These are phyloP conservation scores for Platygyra sinensis DNA, from an alignment of 64 coral and sea anemone genomes.

Conservation along the genomic window DNA sequence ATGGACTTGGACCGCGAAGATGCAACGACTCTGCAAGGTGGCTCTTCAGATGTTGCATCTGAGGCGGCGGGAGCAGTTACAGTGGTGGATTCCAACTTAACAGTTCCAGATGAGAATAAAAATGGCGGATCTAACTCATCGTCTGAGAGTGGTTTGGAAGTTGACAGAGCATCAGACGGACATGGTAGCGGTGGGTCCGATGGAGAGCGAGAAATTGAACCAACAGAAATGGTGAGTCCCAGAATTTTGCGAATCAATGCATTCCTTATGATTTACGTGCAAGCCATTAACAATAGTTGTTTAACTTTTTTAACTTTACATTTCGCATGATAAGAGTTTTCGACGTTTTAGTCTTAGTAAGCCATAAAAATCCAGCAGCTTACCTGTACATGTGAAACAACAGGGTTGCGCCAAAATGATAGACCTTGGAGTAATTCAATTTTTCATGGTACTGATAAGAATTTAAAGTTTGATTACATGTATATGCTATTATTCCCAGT, in stretches of 20 bases:
- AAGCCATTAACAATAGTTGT: not conserved
- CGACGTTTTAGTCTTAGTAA: too few relatives aligned
- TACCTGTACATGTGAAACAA: too few relatives aligned
- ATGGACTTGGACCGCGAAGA: slow-evolving; percentile 70
- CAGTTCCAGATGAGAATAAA: slow-evolving; percentile 62
- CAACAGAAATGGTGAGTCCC: slow-evolving; percentile 51
- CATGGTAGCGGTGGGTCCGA: slow-evolving; percentile 24
- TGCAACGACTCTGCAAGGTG: slow-evolving; percentile 19
- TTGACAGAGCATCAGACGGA: slow-evolving; percentile 1
- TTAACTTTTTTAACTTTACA: too few relatives aligned
- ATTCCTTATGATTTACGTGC: not conserved
- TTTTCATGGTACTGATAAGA: too few relatives aligned
- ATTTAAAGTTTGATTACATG: too few relatives aligned
- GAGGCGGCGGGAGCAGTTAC: slow-evolving; percentile 39
- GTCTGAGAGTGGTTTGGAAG: slow-evolving; percentile 58
- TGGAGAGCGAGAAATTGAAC: slow-evolving; percentile 50
- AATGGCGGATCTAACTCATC: slow-evolving; percentile 52
- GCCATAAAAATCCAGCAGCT: too few relatives aligned
- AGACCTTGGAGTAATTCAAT: too few relatives aligned
- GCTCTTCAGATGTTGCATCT: slow-evolving; percentile 45
- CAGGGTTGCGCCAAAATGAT: too few relatives aligned
- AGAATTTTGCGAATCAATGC: too few relatives aligned
- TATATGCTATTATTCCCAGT: too few relatives aligned
- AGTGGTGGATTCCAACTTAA: slow-evolving; percentile 14
- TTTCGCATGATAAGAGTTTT: too few relatives aligned